Evolutionary conservation across 2,113 vertebrate genomes (phyloP), one percentile per base, ranked within the genome.

Genomic region (Danio rerio): DNA sequence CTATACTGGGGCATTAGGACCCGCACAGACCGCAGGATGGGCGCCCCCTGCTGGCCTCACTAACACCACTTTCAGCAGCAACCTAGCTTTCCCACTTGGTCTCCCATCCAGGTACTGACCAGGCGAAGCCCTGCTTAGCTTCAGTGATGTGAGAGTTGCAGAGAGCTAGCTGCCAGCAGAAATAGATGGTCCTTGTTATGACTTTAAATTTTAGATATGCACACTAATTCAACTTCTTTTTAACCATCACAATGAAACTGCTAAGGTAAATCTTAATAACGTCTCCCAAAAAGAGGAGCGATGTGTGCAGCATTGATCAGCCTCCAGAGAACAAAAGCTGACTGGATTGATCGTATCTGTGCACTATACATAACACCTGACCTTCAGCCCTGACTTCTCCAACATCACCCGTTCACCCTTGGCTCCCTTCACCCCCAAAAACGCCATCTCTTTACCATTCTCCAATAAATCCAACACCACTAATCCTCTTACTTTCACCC

Each of bases 331-430:
- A 74, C 71, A 74, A 74, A 74, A 16, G 4, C 72, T 10, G 53
- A 45, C 11, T 16, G 18, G 40, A 58, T 74, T n/a, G 70, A 73
- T 73, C 3, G 5, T 20, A 73, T 74, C 18, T 10, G 21, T 40
- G 70, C 53, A 55, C 12, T 55, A 56, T 53, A 50, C 70, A 63
- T 45, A 52, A 66, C 53, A 80, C 83, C 69, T 72, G 80, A 87
- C 86, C 80, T 53, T 69, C 16, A 80, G 49, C 65, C 20, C 13
- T 50, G 21, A 82, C 72, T 71, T 49, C 70, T 78, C 42, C 31
- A 31, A 31, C 31, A 31, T 50, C 79, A 69, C 79, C 42, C 31
- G 4, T 42, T 59, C 75, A 43, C 75, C 47, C 56, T 65, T n/a
- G 12, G 12, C 16, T 73, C 52, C 52, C 53, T 75, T 65, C 43